Percentiles rank a stretch among this genome's conserved stretches.
Evolutionary conservation across 2,888 invertebrate genomes (phyloP).

Genomic region (Catocala sponsa): DNA sequence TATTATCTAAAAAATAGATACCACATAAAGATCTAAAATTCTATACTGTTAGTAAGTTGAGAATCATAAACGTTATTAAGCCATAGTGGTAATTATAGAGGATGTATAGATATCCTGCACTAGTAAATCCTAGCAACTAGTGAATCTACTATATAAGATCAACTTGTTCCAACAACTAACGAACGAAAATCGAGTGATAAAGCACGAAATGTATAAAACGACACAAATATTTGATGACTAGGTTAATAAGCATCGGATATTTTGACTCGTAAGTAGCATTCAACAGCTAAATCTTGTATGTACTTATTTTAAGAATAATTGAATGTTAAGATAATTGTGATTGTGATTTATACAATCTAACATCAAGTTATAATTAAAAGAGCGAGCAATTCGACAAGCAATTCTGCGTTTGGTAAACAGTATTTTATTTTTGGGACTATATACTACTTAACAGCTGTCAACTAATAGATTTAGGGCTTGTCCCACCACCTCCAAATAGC

Average conservation of each 20-base stretch:
- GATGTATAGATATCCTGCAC: neutral
- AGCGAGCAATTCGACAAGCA: no score
- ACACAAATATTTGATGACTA: conserved; percentile 29
- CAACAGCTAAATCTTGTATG: neutral
- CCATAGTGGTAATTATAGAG: neutral
- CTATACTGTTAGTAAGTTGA: conserved; percentile 14
- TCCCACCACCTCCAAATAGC: no score
- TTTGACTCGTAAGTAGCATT: conserved; percentile 12
- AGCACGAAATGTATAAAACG: neutral
- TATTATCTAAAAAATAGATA: conserved; percentile 14
- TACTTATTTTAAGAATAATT: neutral
- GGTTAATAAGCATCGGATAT: conserved; percentile 32
- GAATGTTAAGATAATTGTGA: no score
- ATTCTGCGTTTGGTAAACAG: no score
- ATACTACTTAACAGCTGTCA: no score
- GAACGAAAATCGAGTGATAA: conserved; percentile 7
- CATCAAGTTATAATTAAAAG: no score
- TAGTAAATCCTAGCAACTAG: conserved; percentile 1
- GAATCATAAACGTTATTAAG: neutral
- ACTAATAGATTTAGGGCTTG: no score
- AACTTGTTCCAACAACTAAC: conserved; percentile 4
- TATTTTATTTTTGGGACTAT: no score
- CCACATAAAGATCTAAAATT: conserved; percentile 17
- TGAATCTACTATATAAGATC: neutral
- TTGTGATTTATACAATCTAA: no score